Percentiles rank a stretch among this genome's conserved stretches.
These are phyloP conservation scores for Zapus hudsonius DNA, from an alignment of 2,113 vertebrate genomes.

Conservation along the genomic window DNA sequence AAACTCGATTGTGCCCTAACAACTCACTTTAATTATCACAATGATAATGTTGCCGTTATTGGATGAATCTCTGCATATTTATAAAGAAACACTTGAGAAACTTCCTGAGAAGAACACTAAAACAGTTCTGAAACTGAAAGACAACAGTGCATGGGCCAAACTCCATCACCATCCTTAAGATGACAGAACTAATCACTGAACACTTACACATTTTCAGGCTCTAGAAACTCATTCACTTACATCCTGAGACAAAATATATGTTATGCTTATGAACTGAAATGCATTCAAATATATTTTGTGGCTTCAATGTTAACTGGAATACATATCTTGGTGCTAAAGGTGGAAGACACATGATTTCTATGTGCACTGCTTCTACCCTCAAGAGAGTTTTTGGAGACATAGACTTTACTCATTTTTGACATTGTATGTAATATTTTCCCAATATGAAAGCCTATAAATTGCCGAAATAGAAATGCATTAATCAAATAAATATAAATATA, in stretches of 20 bases:
- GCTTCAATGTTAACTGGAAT: background rate
- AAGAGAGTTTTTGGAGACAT: background rate
- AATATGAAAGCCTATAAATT: background rate
- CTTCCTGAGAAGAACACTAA: background rate
- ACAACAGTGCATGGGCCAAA: background rate
- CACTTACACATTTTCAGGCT: background rate
- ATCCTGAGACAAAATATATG: background rate
- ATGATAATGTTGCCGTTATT: background rate
- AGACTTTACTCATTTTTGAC: background rate
- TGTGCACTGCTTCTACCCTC: accelerated
- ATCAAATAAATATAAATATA: too few species aligned
- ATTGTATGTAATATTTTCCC: background rate
- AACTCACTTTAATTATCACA: background rate
- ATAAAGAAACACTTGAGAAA: background rate
- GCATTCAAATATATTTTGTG: background rate
- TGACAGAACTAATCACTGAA: background rate
- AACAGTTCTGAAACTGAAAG: background rate
- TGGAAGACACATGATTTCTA: background rate
- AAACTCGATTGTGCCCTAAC: background rate
- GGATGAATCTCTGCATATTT: background rate
- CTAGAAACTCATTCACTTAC: background rate
- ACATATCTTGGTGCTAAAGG: background rate
- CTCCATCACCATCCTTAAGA: background rate
- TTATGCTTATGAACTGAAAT: background rate
- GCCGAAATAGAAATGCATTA: too few species aligned